These are phyloP conservation scores for Diabrotica virgifera DNA, from an alignment of 1,140 invertebrate genomes.

Conservation along the genomic window DNA sequence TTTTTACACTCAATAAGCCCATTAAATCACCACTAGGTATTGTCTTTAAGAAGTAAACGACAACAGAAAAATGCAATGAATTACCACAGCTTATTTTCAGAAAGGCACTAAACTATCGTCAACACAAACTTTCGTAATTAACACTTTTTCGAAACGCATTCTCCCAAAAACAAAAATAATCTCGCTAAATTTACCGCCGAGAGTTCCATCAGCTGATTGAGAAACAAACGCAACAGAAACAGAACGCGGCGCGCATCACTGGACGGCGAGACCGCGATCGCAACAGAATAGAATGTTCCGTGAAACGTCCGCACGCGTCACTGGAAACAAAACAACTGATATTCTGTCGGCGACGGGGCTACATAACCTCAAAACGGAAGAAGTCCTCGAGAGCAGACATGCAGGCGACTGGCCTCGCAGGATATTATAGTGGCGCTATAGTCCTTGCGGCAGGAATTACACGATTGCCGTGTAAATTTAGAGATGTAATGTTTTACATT, in stretches of 20 bases:
- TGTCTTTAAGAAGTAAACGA: no score
- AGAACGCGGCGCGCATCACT: not conserved
- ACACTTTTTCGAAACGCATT: constrained; percentile 23
- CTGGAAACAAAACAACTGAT: constrained; percentile 1
- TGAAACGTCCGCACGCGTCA: constrained; percentile 1
- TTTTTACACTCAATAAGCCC: no score
- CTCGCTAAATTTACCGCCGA: constrained; percentile 31
- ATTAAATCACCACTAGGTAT: no score
- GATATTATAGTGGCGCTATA: constrained; percentile 1
- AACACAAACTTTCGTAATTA: constrained; percentile 5
- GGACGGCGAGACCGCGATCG: constrained; percentile 17
- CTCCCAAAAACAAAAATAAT: constrained; percentile 30
- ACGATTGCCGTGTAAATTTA: not conserved
- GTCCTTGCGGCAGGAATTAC: not conserved
- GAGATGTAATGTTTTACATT: no score
- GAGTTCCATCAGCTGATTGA: constrained; percentile 12
- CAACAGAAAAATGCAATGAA: no score
- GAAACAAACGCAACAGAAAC: constrained; percentile 6
- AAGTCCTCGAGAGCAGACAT: constrained; percentile 7
- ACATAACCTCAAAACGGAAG: constrained; percentile 24
- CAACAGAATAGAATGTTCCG: not conserved
- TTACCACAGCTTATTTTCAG: no score
- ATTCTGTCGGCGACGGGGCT: constrained; percentile 4
- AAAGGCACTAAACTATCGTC: no score
- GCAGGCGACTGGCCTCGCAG: constrained; percentile 19